Percentiles rank a stretch among this genome's conserved stretches.
Conservation (phyloP, 2,888 invertebrate genomes). For the Epirrhoe alternata region DNA sequence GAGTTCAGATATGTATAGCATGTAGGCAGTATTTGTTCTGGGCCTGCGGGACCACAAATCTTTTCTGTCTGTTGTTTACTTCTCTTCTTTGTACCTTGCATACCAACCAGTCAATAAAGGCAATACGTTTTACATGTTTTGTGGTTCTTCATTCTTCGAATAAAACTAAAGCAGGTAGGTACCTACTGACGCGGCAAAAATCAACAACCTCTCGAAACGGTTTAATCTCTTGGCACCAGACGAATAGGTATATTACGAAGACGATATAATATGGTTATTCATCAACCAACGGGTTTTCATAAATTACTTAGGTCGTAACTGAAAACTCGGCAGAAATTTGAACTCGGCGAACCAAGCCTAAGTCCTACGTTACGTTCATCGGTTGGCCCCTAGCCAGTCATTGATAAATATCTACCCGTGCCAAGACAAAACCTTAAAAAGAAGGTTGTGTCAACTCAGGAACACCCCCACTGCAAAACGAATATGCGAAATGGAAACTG, state of each 20-base stretch:
- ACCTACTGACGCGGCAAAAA: not conserved
- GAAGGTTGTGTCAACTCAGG: conserved; percentile 53
- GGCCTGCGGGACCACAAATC: conserved; percentile 57
- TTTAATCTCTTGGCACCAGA: conserved; percentile 11
- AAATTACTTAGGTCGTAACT: conserved; percentile 19
- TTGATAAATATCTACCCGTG: conserved; percentile 68
- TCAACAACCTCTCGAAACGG: conserved; percentile 8
- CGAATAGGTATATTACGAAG: not conserved
- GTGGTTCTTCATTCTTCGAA: not conserved
- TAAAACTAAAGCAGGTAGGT: not conserved
- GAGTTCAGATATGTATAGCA: conserved; percentile 49
- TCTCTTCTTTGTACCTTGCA: conserved; percentile 31
- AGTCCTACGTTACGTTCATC: conserved; percentile 52
- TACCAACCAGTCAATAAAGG: conserved; percentile 27
- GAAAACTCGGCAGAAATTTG: conserved; percentile 50
- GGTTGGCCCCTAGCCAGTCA: conserved; percentile 70
- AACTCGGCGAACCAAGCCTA: conserved; percentile 43
- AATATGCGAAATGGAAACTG: conserved; percentile 37
- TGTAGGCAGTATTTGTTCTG: conserved; percentile 59
- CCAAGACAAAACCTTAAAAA: conserved; percentile 65
- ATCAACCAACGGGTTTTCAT: conserved; percentile 39
- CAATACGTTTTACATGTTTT: conserved; percentile 11
- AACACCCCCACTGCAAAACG: conserved; percentile 48
- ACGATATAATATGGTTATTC: not conserved
- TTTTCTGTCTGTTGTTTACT: conserved; percentile 56